Base-by-base conservation (phyloP, 2,113 vertebrate genomes). In the Chrysochloris asiatica region DNA sequence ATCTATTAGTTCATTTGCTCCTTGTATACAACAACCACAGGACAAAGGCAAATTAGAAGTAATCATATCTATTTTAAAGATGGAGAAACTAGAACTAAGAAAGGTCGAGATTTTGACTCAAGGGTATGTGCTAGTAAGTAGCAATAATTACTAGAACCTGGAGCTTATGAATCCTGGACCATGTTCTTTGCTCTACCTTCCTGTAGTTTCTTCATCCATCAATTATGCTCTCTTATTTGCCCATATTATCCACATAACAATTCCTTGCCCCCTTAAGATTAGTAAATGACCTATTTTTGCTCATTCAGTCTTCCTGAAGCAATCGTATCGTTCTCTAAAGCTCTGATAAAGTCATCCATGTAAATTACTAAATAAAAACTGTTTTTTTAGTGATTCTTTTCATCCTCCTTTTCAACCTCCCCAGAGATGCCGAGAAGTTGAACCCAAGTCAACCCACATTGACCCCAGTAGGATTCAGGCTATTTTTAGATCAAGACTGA, bases 401-500 rank as follows among this genome's bases (percentile, higher is more conserved):
- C 36, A 33, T 41, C 38, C 73, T 93, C 38, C 38, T 91, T 61
- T 73, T 48, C 67, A 87, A 2, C 33, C 77, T 85, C 73, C 67
- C 91, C 41, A 36, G 41, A 45, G 61, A n/a, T 81, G 30, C 78
- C 87, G 69, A 61, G 24, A 93, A 65, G 24, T 47, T 87, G 78
- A 89, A 79, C 82, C 52, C 78, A 26, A 33, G 48, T 81, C 82
- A 86, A 78, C 41, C 36, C 73, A 84, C 28, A 54, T 1, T 81
- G 61, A 94, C 79, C 93, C 86, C 75, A 41, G 43, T 36, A 65
- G 43, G 28, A 88, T 90, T 45, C 16, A 36, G 47, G 79, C 45
- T 95, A 90, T 94, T 95, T 96, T 95, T 93, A 93, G 28, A 87
- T 71, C 77, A 87, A 73, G 81, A 83, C 72, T 67, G 78, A 93